Base-by-base conservation (phyloP, 2,113 vertebrate species). In the Murina feae region DNA sequence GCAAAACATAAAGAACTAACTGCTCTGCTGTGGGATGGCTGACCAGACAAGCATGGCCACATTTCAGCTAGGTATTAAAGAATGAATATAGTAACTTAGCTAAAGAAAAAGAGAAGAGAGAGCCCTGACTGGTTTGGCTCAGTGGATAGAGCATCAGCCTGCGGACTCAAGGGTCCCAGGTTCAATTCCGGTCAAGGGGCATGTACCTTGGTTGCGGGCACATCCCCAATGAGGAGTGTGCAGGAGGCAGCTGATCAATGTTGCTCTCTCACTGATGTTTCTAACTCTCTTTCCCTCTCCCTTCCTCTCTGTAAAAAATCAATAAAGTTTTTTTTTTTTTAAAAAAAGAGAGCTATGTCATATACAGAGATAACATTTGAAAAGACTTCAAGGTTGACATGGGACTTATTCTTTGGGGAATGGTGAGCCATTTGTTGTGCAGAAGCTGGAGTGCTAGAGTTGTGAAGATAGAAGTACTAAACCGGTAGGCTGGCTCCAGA, bases 41-140 rank as follows among this genome's bases (percentile, higher is more conserved):
- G 2, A 10, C 66, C 49, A 81, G 83, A 53, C 32, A 69, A 49
- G 11, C 30, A 9, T 39, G 28, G 58, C 80, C 95, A 93, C 51
- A 90, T 89, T 92, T 93, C 81, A 96, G 87, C 92, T 93, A n/a
- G 80, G 81, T 96, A 93, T 97, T 93, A 69, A 86, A 96, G n/a
- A 92, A 47, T 35, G 42, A 78, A 32, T 66, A 1, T 44, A 87
- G 1, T 74, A 3, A 39, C 58, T 37, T 60, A 69, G 11, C 2
- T 78, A 35, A 16, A 89, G 32, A 42, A 66, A 30, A 42, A 30
- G 35, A 0, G 25, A 74, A 58, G 37, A 83, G 9, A 58, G 47
- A 58, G n/a, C n/a, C n/a, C n/a, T n/a, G n/a, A n/a, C n/a, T n/a
- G n/a, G n/a, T n/a, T n/a, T n/a, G n/a, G n/a, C n/a, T n/a, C n/a